A percentile compares a stretch with the other conserved stretches of the same genome.
Evolutionary conservation across 2,797 vertebrate species (phyloP).

Genomic region (Melanotaenia parkinsoni): DNA sequence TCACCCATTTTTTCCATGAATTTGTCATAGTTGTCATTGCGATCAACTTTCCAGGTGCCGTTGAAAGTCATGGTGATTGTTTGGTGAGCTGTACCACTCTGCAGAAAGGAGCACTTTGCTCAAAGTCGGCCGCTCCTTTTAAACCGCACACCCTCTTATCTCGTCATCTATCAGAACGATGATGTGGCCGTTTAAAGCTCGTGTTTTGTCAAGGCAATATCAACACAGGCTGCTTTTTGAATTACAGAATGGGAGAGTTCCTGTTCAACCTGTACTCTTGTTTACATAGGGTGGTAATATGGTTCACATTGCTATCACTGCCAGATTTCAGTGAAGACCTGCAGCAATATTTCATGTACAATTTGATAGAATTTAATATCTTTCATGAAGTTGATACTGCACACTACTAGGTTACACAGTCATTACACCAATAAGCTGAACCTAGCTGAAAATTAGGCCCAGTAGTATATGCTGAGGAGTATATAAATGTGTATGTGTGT

Average conservation of each 20-base stretch:
- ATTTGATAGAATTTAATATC: not conserved
- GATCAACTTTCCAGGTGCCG: constrained; percentile 91
- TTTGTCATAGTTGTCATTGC: constrained; percentile 94
- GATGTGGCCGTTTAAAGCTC: constrained; percentile 93
- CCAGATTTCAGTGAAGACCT: not conserved
- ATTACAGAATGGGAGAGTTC: not conserved
- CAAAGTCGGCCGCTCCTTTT: constrained; percentile 58
- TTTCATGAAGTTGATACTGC: constrained; percentile 46
- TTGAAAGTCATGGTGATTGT: constrained; percentile 87
- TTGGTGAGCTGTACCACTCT: constrained; percentile 44
- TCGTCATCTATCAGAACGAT: constrained; percentile 71
- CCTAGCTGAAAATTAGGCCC: not conserved
- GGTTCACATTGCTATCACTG: not conserved
- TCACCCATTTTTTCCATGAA: constrained; percentile 97
- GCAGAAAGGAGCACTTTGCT: constrained; percentile 54
- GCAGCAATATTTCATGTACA: too few species aligned
- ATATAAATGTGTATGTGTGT: too few species aligned
- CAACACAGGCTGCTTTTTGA: not conserved
- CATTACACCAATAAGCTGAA: not conserved
- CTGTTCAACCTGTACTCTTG: constrained; percentile 23
- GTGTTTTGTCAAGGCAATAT: constrained; percentile 40
- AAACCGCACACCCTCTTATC: constrained; percentile 83
- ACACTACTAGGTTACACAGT: not conserved
- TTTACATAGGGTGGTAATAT: constrained; percentile 48
- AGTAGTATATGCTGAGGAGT: too few species aligned